Base-by-base conservation (phyloP, 2,113 vertebrate species). In the Synodontis membranacea region DNA sequence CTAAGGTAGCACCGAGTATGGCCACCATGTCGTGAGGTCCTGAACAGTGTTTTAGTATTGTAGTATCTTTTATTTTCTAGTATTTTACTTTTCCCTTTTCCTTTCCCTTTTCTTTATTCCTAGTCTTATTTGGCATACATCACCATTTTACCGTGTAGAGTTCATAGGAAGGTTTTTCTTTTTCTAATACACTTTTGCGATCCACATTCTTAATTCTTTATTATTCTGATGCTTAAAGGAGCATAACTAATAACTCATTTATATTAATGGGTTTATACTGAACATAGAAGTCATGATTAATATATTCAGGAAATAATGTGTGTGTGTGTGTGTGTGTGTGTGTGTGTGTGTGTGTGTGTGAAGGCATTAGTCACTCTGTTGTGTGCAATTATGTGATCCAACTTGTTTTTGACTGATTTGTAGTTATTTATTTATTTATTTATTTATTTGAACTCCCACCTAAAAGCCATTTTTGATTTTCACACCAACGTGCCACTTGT, bases 401-500 rank as follows among this genome's bases (percentile, higher is more conserved):
- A 19, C 64, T 72, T 72, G 37, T 72, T 37, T 17, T 23, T 37
- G 12, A n/a, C n/a, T n/a, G 14, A 46, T 75, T 50, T n/a, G 10
- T 25, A 46, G 4, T 64, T 37, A 1, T 68, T 21, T 68, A 9
- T 23, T 70, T 62, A 3, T 64, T 42, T 74, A 34, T 21, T 79
- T 52, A 42, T 31, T 44, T n/a, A n/a, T n/a, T n/a, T n/a, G n/a
- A 42, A 31, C 2, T 52, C 3, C 10, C 19, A 15, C 9, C 39
- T 62, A 37, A 58, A 85, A 42, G 39, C 28, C 9, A 19, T 79
- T 17, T 78, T 64, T 19, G 14, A 12, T 39, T 84, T 50, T 56
- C 79, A 60, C 2, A 75, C 50, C 70, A 88, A 52, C 68, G 31
- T 42, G 15, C 44, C 17, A 64, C 60, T 86, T 89, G 79, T 85